Conservation (phyloP, 2,797 vertebrate species). For the Discoglossus pictus region DNA sequence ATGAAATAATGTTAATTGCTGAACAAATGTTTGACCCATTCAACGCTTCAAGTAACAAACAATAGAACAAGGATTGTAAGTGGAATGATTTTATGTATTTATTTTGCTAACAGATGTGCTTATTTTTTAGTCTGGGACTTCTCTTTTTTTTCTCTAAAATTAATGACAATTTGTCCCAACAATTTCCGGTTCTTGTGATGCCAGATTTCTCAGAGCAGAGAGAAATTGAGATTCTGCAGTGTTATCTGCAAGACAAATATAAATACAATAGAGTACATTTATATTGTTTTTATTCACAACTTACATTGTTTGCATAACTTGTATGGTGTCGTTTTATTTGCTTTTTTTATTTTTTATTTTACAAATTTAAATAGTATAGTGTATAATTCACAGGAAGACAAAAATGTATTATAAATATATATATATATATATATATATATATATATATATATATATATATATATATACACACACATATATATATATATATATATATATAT, state of each 20-base stretch:
- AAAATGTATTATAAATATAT: too few relatives aligned
- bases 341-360: too few relatives aligned
- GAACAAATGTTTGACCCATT: slow-evolving; percentile 34
- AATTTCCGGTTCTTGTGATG: slow-evolving; percentile 30
- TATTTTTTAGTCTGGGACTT: slow-evolving; percentile 25
- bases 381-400: too few relatives aligned
- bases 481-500: too few relatives aligned
- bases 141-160: slow-evolving; percentile 45
- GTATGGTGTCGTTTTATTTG: too few relatives aligned
- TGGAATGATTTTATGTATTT: slow-evolving; percentile 39
- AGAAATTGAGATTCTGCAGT: slow-evolving; percentile 18
- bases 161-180: slow-evolving; percentile 28
- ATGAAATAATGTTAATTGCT: slow-evolving; percentile 46
- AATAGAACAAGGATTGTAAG: slow-evolving; percentile 20
- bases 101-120: slow-evolving; percentile 46
- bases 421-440: too few relatives aligned
- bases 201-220: not conserved
- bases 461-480: too few relatives aligned
- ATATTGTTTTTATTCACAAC: too few relatives aligned
- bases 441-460: too few relatives aligned
- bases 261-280: too few relatives aligned
- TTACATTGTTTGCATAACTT: too few relatives aligned
- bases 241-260: not conserved
- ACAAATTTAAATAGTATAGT: too few relatives aligned
- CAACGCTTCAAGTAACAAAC: slow-evolving; percentile 36